Percentiles rank a stretch among this genome's conserved stretches.
These are phyloP conservation scores for Aporophyla nigra DNA, from an alignment of 2,888 invertebrate genomes.

Conservation along the genomic window DNA sequence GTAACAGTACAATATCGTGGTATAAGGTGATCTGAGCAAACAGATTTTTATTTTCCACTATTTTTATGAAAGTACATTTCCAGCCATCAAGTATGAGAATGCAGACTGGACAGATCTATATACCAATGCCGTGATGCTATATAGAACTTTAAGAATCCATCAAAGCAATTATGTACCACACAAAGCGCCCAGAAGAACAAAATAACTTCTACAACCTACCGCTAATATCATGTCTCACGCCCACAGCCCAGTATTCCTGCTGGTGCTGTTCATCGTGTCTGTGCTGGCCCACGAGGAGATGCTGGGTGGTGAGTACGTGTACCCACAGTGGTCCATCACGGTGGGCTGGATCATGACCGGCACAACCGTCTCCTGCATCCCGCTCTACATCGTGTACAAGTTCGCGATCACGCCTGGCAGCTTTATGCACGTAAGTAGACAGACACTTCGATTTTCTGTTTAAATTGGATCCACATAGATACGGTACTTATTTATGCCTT, in stretches of 20 bases:
- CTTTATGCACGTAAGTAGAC: slow-evolving; percentile 62
- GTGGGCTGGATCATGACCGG: slow-evolving; percentile 96
- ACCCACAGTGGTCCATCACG: slow-evolving; percentile 95
- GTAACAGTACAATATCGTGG: neutral
- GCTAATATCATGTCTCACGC: neutral
- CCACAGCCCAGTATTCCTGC: slow-evolving; percentile 94
- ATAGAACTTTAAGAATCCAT: neutral
- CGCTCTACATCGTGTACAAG: slow-evolving; percentile 95
- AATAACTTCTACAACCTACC: neutral
- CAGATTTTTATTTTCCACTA: no score
- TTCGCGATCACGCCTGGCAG: slow-evolving; percentile 93
- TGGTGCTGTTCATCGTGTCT: slow-evolving; percentile 96
- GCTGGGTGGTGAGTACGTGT: slow-evolving; percentile 93
- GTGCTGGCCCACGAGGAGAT: slow-evolving; percentile 95
- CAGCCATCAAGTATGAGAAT: neutral
- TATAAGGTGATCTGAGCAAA: neutral
- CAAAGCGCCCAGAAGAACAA: neutral
- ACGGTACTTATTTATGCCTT: neutral
- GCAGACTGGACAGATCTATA: neutral
- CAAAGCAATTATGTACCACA: neutral
- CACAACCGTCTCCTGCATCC: slow-evolving; percentile 96
- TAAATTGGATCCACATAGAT: neutral
- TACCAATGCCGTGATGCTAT: neutral
- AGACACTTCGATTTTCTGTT: neutral
- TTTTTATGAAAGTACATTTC: no score